phyloP scores from a whole-genome alignment of 2,113 vertebrate genomes.

The Callospermophilus lateralis region DNA sequence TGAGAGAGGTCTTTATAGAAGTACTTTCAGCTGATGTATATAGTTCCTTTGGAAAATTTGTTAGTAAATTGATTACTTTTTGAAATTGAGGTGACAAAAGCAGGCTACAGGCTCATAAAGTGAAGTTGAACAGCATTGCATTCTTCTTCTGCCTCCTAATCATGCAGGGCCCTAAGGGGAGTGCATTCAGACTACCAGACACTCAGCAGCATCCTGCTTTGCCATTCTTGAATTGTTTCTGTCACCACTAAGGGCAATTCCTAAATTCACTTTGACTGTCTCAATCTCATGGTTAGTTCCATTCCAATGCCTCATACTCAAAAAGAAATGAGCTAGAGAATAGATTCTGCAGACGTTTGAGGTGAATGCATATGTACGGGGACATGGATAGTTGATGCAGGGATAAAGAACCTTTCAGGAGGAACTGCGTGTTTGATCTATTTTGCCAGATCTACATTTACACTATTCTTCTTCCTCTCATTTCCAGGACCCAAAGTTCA shows the following conservation, averaged over 20 bases:
- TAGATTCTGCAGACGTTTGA: too few species aligned
- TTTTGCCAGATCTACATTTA: neutral
- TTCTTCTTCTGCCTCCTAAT: neutral
- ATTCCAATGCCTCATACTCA: neutral
- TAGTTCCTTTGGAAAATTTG: neutral
- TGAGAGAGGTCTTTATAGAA: neutral
- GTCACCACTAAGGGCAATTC: neutral
- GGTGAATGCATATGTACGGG: accelerated
- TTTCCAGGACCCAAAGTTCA: neutral
- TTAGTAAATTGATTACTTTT: neutral
- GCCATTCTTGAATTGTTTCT: neutral
- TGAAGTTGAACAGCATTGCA: neutral
- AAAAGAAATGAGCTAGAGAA: neutral
- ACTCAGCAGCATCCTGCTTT: too few species aligned
- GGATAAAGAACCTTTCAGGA: neutral
- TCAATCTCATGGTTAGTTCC: neutral
- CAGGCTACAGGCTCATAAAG: neutral
- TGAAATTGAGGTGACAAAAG: neutral
- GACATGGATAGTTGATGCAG: accelerated
- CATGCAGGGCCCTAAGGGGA: accelerated
- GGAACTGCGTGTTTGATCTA: neutral
- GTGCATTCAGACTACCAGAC: neutral
- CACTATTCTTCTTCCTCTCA: neutral
- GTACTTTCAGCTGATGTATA: neutral
- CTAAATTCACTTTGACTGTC: neutral